These are phyloP conservation scores for Patella caerulea DNA, from an alignment of 2,888 invertebrate genomes.

Conservation along the genomic window DNA sequence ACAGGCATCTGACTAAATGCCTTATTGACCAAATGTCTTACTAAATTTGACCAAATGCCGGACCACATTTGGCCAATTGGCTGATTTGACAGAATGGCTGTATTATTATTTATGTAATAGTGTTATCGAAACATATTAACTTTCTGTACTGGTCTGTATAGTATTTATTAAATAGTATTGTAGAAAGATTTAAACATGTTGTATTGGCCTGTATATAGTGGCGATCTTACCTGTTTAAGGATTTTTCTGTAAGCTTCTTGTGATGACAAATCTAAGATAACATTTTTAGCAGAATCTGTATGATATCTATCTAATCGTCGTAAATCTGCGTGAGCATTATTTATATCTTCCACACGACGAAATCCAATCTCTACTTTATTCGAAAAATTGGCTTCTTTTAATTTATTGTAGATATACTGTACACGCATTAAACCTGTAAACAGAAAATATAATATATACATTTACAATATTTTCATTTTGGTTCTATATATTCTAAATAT, in stretches of 20 bases:
- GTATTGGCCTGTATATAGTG: too few species aligned
- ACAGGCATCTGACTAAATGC: too few species aligned
- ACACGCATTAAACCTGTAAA: conserved; percentile 44
- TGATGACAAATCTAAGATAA: conserved; percentile 57
- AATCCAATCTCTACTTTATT: conserved; percentile 33
- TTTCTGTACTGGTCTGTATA: too few species aligned
- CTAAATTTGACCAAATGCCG: too few species aligned
- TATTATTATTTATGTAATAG: too few species aligned
- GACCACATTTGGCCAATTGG: too few species aligned
- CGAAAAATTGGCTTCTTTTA: conserved; percentile 21
- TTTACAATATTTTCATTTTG: neutral
- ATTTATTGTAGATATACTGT: conserved; percentile 35
- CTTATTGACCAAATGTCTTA: too few species aligned
- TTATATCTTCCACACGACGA: conserved; percentile 46
- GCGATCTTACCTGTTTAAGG: conserved; percentile 50
- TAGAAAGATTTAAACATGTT: too few species aligned
- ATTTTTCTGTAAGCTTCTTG: conserved; percentile 47
- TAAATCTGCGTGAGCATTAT: conserved; percentile 53
- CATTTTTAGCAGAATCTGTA: conserved; percentile 40
- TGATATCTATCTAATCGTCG: conserved; percentile 49
- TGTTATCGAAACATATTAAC: too few species aligned
- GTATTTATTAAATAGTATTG: too few species aligned
- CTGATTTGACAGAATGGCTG: too few species aligned
- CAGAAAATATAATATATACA: neutral
- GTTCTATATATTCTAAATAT: too few species aligned